Evolutionary conservation across 2,797 vertebrate species (phyloP), one percentile per base, ranked within the genome.

Genomic region (Lophius americanus): DNA sequence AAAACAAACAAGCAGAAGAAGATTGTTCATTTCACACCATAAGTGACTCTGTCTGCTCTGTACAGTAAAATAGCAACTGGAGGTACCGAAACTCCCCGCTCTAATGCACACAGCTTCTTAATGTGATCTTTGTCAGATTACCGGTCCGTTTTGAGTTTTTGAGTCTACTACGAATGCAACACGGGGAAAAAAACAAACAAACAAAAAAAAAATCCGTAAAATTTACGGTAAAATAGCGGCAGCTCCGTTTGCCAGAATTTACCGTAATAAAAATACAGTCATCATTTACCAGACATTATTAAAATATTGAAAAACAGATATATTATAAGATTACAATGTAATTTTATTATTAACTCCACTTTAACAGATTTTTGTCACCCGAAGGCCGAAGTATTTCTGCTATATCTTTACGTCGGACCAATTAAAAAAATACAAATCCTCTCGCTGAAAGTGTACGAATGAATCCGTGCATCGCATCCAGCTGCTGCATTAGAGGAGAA

Each of bases 1-100:
- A 73, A 89, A 84, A 84, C 81, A 86, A 85, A 87, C 82, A 85
- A 86, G 94, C 94, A 95, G 95, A 96, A 94, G 96, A 96, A 95
- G 95, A 95, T 94, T 95, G 94, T 97, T 95, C 94, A 97, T 98
- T 97, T 98, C 95, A 95, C 95, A 93, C 93, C 94, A 93, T 97
- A 95, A 96, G 71, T 95, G 95, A 94, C 94, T 94, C 91, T 94
- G 93, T 95, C 94, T 94, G 94, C 94, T 94, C 94, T 92, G 95
- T 89, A 88, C 87, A 89, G 88, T 96, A 95, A 96, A 95, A 95
- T 91, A 91, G 89, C 95, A 97, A 95, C 95, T 94, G 94, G 93
- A 95, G 95, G 96, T 96, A 94, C 95, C 95, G 93, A n/a, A 83
- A 83, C 87, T 83, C 32, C 6, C 3, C 61, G 88, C 67, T 91